Percentiles rank a stretch among this genome's conserved stretches.
phyloP scores from a whole-genome alignment of 2,113 vertebrate species.

The Bubo blakistoni region DNA sequence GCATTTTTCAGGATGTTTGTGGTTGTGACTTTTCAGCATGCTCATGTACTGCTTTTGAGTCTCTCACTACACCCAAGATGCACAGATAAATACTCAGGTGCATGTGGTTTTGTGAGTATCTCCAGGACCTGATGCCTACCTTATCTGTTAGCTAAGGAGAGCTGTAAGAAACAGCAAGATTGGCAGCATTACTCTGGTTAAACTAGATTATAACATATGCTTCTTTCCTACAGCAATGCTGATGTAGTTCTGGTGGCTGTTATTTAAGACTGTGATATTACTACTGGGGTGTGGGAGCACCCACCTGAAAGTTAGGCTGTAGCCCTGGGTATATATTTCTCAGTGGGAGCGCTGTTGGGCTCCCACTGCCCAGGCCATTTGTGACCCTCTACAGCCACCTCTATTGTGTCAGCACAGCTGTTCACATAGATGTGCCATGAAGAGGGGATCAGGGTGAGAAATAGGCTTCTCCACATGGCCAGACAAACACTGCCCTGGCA shows the following conservation, averaged over 20 bases:
- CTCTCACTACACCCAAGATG: not conserved
- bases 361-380: not conserved
- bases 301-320: not conserved
- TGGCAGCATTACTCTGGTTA: not conserved
- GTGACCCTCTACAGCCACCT: not conserved
- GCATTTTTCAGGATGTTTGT: not conserved
- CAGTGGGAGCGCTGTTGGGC: not conserved
- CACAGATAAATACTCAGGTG: not conserved
- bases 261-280: not conserved
- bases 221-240: not conserved
- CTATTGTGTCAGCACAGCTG: not conserved
- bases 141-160: not conserved
- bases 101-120: not conserved
- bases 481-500: not conserved
- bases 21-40: not conserved
- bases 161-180: not conserved
- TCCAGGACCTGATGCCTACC: not conserved
- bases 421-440: not conserved
- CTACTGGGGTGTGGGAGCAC: not conserved
- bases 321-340: fast-evolving
- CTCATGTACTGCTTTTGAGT: not conserved
- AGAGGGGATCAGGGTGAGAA: not conserved
- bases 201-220: not conserved
- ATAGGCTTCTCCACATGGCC: not conserved
- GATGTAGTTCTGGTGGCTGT: not conserved